Base-by-base conservation (phyloP, 2,888 invertebrate genomes). In the Steromphala cineraria region DNA sequence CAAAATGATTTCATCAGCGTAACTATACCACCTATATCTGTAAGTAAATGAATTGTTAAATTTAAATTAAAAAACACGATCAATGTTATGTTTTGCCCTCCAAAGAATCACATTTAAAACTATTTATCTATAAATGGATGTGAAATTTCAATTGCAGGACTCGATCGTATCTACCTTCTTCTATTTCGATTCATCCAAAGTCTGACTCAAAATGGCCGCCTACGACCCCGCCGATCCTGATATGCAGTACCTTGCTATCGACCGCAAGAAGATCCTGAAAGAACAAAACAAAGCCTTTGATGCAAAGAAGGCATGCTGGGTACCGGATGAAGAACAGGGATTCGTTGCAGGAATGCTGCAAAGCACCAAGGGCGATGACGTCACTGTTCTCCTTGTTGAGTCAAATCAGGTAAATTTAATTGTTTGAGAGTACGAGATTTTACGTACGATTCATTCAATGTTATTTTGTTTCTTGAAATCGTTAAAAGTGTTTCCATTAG, bases 341-440 rank as follows among this genome's bases (percentile, higher is more conserved):
- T 99, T 97, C 95, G 94, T 98, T 92, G 96, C 97, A 95, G 99
- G 98, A 94, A 98, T 99, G 94, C 99, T 99, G 95, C 97, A 96
- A 95, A 98, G 97, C 94, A 98, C 98, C 95, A 99, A 99, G 95
- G 99, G 99, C 91, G 99, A 99, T 90, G 95, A 98, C 94, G 97
- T 98, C 95, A 96, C 96, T 94, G 62, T 62, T 93, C 99, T 99
- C 94, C 95, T 62, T 10, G 62, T 62, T 19, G 62, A 62, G 4
- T 62, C 62, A 62, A 62, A 62, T 28, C 62, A 62, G 62, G 62
- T 62, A 24, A 85, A 97, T 19, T 2, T 2, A n/a, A n/a, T 7
- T 2, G 7, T 46, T 46, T 46, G 1, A 46, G 4, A 36, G 8
- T 3, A 8, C 3, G 4, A 36, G 7, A 46, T 46, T 46, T 46